These are phyloP conservation scores for Pelochelys cantorii DNA, from an alignment of 2,797 vertebrate genomes.

Conservation along the genomic window DNA sequence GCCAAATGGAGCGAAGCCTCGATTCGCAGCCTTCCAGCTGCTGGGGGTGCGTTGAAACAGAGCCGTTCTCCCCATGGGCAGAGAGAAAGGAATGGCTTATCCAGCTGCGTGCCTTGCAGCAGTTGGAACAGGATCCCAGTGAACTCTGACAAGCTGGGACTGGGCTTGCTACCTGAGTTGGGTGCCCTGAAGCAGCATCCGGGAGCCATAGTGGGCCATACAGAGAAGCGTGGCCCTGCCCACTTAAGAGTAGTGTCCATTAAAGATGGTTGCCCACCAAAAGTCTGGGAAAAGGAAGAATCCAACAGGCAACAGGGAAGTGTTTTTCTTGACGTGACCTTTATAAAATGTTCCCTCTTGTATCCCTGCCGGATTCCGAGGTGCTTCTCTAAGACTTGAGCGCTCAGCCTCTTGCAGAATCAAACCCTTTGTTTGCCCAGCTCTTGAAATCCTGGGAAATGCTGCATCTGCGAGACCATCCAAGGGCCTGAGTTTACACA, in stretches of 20 bases:
- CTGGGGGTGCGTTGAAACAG: background rate
- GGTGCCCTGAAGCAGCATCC: background rate
- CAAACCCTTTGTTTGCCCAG: background rate
- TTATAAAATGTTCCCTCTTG: background rate
- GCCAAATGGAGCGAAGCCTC: background rate
- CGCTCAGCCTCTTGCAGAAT: background rate
- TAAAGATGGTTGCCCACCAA: background rate
- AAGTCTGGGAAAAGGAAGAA: background rate
- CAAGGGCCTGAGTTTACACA: background rate
- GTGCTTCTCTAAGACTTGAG: background rate
- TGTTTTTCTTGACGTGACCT: background rate
- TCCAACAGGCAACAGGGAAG: background rate
- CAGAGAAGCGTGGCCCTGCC: background rate
- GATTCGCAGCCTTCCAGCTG: background rate
- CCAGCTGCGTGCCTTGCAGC: background rate
- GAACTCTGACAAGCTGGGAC: background rate
- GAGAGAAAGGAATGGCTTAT: conserved; percentile 8
- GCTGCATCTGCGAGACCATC: background rate
- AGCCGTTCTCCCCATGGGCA: background rate
- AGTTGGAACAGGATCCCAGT: background rate
- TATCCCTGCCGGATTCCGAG: background rate
- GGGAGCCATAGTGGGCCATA: background rate
- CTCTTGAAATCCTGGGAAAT: background rate
- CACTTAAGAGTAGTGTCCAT: fast-evolving
- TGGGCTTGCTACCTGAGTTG: fast-evolving